phyloP scores from a whole-genome alignment of 2,113 vertebrate species.

The Dromaius novaehollandiae region DNA sequence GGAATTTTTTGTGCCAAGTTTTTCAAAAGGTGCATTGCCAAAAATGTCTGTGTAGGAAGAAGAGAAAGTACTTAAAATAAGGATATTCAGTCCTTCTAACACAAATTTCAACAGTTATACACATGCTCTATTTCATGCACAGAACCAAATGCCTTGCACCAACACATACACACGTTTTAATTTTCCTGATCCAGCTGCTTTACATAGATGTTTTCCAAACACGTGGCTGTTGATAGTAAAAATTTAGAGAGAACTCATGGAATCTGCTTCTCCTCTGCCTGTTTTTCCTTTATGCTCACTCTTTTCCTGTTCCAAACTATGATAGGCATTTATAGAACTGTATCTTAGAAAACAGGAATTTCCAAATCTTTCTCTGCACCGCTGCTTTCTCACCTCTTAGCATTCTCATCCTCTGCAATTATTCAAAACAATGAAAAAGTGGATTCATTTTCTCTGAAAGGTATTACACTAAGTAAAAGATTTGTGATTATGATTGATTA shows the following conservation, averaged over 20 bases:
- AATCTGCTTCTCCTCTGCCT: slow-evolving; percentile 31
- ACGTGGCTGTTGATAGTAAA: slow-evolving; percentile 14
- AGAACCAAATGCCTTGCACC: background rate
- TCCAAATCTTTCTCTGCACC: background rate
- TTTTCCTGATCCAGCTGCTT: slow-evolving; percentile 13
- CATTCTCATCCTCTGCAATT: slow-evolving; percentile 17
- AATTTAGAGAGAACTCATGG: background rate
- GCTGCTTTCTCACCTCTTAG: background rate
- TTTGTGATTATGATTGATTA: slow-evolving; percentile 21
- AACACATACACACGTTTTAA: background rate
- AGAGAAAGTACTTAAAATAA: background rate
- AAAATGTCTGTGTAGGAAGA: slow-evolving; percentile 39
- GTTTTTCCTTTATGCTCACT: background rate
- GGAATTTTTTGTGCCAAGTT: slow-evolving; percentile 19
- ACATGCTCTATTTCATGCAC: background rate
- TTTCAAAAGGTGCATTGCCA: slow-evolving; percentile 47
- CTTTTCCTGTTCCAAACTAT: slow-evolving; percentile 27
- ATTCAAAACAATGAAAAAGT: background rate
- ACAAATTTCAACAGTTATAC: background rate
- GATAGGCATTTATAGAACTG: background rate
- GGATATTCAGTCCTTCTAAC: background rate
- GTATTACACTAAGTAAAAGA: background rate
- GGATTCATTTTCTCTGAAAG: background rate
- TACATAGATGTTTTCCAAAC: slow-evolving; percentile 6
- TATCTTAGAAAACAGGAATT: slow-evolving; percentile 44